phyloP scores from a whole-genome alignment of 2,113 vertebrate species.

The Phyllostomus hastatus region DNA sequence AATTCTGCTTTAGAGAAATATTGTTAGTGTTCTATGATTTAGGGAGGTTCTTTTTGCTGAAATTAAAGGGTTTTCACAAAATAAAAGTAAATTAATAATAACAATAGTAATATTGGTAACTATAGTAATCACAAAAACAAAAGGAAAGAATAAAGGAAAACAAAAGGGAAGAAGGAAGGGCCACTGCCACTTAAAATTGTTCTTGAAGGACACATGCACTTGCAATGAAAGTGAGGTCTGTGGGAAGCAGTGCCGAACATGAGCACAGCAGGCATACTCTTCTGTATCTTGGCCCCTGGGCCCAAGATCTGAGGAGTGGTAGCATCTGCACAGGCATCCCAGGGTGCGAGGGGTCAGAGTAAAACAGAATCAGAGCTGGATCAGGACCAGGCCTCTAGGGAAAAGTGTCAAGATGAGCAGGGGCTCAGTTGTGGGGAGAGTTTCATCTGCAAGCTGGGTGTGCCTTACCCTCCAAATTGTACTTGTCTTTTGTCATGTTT shows the following conservation, averaged over 20 bases:
- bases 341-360: rapidly evolving
- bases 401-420: background rate
- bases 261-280: background rate
- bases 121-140: no score
- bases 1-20: background rate
- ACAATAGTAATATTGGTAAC: background rate
- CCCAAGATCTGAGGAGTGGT: no score
- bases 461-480: background rate
- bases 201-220: background rate
- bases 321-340: background rate
- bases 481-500: background rate
- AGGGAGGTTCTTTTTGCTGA: no score
- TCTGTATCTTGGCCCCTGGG: background rate
- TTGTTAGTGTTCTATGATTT: background rate
- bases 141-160: background rate
- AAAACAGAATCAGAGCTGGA: background rate
- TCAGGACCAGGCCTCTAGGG: background rate
- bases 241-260: background rate
- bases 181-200: background rate
- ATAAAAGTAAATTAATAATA: background rate
- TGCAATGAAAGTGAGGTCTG: background rate
- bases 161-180: background rate
- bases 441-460: no score
- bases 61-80: background rate
- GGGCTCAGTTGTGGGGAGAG: background rate